Base-by-base conservation (phyloP, 1,140 invertebrate species). In the Lepidurus couesii region DNA sequence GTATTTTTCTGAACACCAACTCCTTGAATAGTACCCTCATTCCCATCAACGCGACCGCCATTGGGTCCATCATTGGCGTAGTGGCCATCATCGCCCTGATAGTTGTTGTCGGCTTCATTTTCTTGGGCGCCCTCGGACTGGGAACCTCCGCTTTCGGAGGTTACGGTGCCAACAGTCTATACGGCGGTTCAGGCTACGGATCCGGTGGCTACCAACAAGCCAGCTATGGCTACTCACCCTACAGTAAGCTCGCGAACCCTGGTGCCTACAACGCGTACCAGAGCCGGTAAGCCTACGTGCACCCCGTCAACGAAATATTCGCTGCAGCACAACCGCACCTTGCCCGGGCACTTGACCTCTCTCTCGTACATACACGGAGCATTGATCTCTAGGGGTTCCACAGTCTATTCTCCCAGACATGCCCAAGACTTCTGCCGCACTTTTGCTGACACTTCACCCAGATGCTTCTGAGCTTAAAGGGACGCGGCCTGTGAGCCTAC, bases 161-260 rank as follows among this genome's bases (percentile, higher is more conserved):
- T 65, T 65, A 65, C 13, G 53, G 53, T 65, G 21, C 53, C 21
- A 34, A 34, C 34, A 21, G n/a, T 65, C 53, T 65, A 0, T 34
- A 34, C 3, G 53, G 53, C 13, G 21, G 53, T 65, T 65, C 16
- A 1, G 7, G 53, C 53, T 65, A 65, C 53, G 53, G 53, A n/a
- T 65, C 53, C 53, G 21, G 53, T 65, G 34, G 34, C 34, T 65
- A 65, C 53, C 53, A 65, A 16, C 53, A 34, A 34, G 34, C 53
- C 53, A 65, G 53, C 21, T 65, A 65, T 34, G 34, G 34, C 53
- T 65, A 9, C 21, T 65, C 53, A 7, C 16, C 16, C 53, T 65
- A 65, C 53, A 65, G 53, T 65, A 65, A 65, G 21, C n/a, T 65
- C 21, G 16, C 53, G 53, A 65, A 65, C 53, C 53, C 53, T 65